Conservation (phyloP, 2,888 invertebrate genomes). For the Parapristionchus giblindavisi region DNA sequence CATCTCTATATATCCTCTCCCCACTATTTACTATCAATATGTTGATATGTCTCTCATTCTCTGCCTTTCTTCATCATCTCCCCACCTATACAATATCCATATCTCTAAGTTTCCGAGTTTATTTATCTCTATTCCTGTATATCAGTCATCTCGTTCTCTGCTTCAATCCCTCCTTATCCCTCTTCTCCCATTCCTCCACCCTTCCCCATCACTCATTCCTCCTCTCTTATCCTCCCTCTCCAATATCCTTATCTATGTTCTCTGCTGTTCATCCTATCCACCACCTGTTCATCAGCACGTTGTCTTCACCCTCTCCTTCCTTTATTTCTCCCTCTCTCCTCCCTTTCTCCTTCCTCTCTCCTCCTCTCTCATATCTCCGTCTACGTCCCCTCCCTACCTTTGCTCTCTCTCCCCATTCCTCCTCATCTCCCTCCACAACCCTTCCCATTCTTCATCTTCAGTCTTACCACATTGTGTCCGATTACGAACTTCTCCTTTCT, state of each 20-base stretch:
- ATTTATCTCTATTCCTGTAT: background rate
- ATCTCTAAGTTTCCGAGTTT: background rate
- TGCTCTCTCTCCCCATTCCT: background rate
- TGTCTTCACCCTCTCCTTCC: constrained; percentile 20
- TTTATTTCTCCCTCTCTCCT: constrained; percentile 28
- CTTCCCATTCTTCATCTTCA: background rate
- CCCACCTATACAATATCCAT: background rate
- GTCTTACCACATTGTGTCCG: no score
- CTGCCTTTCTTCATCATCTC: no score
- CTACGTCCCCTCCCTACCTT: background rate
- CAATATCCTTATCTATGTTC: constrained; percentile 14
- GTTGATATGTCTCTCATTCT: no score
- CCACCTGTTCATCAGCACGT: constrained; percentile 3
- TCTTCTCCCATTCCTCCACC: constrained; percentile 2
- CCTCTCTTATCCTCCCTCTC: constrained; percentile 43
- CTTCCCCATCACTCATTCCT: constrained; percentile 32
- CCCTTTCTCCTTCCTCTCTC: constrained; percentile 30
- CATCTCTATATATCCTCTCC: no score
- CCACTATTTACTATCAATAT: no score
- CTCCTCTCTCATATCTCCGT: background rate
- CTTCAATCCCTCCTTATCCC: background rate
- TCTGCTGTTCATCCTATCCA: background rate
- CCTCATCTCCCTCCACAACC: background rate
- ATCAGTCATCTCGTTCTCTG: background rate
- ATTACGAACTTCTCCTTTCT: background rate